phyloP scores from a whole-genome alignment of 2,888 invertebrate species.

The Carterocephalus palaemon region DNA sequence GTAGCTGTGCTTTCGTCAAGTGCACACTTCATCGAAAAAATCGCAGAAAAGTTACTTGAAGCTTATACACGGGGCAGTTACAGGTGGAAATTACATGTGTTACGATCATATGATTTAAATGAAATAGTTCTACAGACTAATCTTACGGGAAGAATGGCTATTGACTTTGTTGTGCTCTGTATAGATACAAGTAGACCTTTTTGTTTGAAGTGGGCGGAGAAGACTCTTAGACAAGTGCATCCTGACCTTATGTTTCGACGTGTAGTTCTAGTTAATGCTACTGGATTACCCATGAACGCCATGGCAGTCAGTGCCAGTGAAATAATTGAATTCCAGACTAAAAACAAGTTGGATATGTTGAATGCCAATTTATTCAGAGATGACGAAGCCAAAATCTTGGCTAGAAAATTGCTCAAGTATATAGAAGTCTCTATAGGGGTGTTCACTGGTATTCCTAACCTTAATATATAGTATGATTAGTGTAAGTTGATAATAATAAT shows the following conservation, averaged over 20 bases:
- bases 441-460: conserved; percentile 66
- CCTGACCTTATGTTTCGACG: conserved; percentile 62
- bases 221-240: conserved; percentile 56
- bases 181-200: conserved; percentile 61
- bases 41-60: conserved; percentile 57
- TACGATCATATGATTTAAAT: conserved; percentile 55
- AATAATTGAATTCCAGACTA: conserved; percentile 52
- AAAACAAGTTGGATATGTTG: conserved; percentile 58
- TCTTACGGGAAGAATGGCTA: conserved; percentile 56
- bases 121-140: conserved; percentile 53
- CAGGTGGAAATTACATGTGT: conserved; percentile 59
- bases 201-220: conserved; percentile 65
- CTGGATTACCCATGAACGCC: conserved; percentile 55
- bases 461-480: conserved; percentile 49
- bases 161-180: conserved; percentile 65
- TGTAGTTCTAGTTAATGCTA: conserved; percentile 63
- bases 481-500: neutral
- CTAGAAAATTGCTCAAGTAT: conserved; percentile 57
- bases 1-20: conserved; percentile 61
- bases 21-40: conserved; percentile 55
- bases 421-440: conserved; percentile 64
- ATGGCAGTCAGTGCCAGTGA: conserved; percentile 64
- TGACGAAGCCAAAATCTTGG: conserved; percentile 51
- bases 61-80: conserved; percentile 53
- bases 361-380: conserved; percentile 55